These are phyloP conservation scores for Latrodectus geometricus DNA, from an alignment of 1,140 invertebrate species.

Conservation along the genomic window DNA sequence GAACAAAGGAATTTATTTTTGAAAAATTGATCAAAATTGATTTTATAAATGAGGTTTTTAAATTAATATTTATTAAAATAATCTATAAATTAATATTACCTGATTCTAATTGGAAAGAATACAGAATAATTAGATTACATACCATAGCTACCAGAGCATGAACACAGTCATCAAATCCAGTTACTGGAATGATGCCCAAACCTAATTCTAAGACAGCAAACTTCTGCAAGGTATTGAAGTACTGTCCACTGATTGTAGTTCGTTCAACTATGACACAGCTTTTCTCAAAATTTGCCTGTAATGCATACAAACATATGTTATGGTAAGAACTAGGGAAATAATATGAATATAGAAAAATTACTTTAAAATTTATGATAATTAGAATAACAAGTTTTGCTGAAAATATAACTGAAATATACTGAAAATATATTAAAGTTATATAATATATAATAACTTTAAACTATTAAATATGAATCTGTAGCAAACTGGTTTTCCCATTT, in stretches of 20 bases:
- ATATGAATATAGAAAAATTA: neutral
- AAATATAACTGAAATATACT: no score
- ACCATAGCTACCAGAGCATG: slow-evolving; percentile 44
- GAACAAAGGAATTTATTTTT: no score
- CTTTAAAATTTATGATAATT: neutral
- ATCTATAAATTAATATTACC: no score
- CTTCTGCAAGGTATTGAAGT: slow-evolving; percentile 29
- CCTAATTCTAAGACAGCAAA: slow-evolving; percentile 51
- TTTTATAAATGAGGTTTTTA: no score
- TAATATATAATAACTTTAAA: no score
- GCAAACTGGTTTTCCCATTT: no score
- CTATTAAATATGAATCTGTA: no score
- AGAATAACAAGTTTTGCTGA: neutral
- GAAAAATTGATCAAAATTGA: no score
- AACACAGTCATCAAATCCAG: slow-evolving; percentile 32
- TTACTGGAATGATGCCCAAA: slow-evolving; percentile 44
- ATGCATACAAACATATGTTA: neutral
- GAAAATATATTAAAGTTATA: no score
- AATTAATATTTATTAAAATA: no score
- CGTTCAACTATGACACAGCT: slow-evolving; percentile 34
- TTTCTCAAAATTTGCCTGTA: slow-evolving; percentile 23
- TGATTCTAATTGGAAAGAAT: no score
- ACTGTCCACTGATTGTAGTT: slow-evolving; percentile 36
- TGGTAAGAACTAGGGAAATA: neutral
- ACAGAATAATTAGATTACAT: neutral